Percentiles rank a stretch among this genome's conserved stretches.
Evolutionary conservation across 64 coral and sea anemone species (phyloP).

Genomic region (Montipora foliosa): DNA sequence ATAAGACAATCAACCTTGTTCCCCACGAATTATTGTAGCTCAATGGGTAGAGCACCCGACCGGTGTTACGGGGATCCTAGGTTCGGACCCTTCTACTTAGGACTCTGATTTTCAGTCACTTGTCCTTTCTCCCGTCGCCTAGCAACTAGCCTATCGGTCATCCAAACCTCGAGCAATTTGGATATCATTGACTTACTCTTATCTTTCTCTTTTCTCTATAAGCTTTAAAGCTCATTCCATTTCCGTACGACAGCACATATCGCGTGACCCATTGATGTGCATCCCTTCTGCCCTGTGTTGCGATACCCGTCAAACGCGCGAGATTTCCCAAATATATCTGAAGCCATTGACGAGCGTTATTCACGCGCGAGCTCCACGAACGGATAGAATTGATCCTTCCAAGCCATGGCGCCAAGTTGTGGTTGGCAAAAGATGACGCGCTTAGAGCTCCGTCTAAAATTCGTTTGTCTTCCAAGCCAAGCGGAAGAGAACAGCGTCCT

Average conservation of each 20-base stretch:
- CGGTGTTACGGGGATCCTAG: too few species aligned
- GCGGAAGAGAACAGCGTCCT: constrained; percentile 71
- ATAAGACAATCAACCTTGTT: too few species aligned
- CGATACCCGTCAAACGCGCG: constrained; percentile 73
- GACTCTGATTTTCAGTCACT: too few species aligned
- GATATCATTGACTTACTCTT: background rate
- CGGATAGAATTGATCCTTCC: constrained; percentile 61
- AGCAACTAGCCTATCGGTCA: background rate
- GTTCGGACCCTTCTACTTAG: too few species aligned
- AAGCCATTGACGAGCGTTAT: constrained; percentile 64
- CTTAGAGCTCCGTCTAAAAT: constrained; percentile 69
- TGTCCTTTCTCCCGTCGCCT: too few species aligned
- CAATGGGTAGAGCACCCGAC: too few species aligned
- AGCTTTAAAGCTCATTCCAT: constrained; percentile 27
- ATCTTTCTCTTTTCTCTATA: constrained; percentile 43
- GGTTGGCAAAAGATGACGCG: constrained; percentile 80
- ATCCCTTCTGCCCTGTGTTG: constrained; percentile 82
- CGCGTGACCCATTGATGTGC: constrained; percentile 84
- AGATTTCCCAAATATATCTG: constrained; percentile 53
- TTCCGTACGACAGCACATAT: constrained; percentile 73
- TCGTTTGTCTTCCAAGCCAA: constrained; percentile 86
- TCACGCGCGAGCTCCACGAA: constrained; percentile 57
- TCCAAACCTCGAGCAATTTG: background rate
- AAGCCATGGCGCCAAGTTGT: constrained; percentile 64
- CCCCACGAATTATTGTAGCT: too few species aligned